Conservation (phyloP, 2,888 invertebrate genomes). For the Mimachlamys varia region DNA sequence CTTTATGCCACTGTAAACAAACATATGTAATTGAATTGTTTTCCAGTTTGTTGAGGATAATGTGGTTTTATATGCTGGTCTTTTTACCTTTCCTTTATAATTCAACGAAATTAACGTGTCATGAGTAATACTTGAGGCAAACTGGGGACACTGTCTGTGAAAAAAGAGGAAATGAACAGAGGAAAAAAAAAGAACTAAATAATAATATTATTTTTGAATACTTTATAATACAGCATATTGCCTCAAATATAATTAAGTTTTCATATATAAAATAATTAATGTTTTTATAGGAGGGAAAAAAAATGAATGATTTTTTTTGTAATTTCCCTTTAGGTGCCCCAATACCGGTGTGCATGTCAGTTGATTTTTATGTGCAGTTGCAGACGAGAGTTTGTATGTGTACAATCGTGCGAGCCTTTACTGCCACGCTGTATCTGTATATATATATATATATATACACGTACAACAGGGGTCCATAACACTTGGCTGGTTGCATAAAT, state of each 20-base stretch:
- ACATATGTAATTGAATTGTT: neutral
- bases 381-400: neutral
- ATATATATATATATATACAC: too few species aligned
- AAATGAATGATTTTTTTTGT: neutral
- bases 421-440: neutral
- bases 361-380: slow-evolving; percentile 36
- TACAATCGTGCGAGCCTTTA: neutral
- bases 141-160: neutral
- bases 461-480: neutral
- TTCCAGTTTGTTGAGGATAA: neutral
- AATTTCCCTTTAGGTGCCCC: neutral
- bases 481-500: slow-evolving; percentile 15
- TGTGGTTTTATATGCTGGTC: neutral
- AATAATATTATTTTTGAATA: neutral
- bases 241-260: neutral
- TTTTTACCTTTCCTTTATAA: slow-evolving; percentile 1
- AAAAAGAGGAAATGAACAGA: neutral
- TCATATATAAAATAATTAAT: neutral
- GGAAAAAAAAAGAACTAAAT: neutral
- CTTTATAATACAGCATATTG: neutral
- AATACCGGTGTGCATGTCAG: slow-evolving; percentile 28
- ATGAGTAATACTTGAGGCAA: slow-evolving; percentile 16
- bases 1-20: neutral
- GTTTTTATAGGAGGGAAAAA: neutral
- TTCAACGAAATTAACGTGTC: slow-evolving; percentile 2